Evolutionary conservation across 2,888 invertebrate species (phyloP).

Genomic region (Margaritifera margaritifera): DNA sequence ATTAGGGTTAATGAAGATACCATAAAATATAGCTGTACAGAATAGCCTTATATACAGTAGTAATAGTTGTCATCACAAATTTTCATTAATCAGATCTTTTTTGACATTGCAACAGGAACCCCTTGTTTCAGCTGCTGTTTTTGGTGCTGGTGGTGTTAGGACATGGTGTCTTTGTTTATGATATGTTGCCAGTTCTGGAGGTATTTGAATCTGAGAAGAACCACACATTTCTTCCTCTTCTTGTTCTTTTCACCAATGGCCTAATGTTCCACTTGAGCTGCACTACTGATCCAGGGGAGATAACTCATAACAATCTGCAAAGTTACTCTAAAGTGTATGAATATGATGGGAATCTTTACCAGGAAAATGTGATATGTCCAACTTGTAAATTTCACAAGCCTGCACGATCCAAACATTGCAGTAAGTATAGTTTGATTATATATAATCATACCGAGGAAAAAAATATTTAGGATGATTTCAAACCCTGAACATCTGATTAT

Average conservation of each 20-base stretch:
- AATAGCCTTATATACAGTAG: not conserved
- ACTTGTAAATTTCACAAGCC: slow-evolving; percentile 65
- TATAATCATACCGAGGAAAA: too few relatives aligned
- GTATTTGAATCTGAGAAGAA: slow-evolving; percentile 55
- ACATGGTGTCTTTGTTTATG: slow-evolving; percentile 58
- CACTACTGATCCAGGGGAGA: slow-evolving; percentile 62
- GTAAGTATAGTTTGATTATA: slow-evolving; percentile 50
- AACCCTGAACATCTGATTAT: too few relatives aligned
- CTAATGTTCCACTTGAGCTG: slow-evolving; percentile 60
- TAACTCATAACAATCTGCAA: slow-evolving; percentile 49
- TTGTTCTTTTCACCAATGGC: slow-evolving; percentile 53
- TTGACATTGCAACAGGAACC: slow-evolving; percentile 55
- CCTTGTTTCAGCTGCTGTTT: slow-evolving; percentile 64
- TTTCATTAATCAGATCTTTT: slow-evolving; percentile 1
- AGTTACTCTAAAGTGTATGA: slow-evolving; percentile 47
- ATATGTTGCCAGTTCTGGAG: slow-evolving; percentile 62
- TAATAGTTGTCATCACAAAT: not conserved
- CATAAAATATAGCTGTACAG: too few relatives aligned
- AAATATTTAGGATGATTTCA: too few relatives aligned
- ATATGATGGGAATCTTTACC: slow-evolving; percentile 60
- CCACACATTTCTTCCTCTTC: slow-evolving; percentile 59
- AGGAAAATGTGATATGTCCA: slow-evolving; percentile 44
- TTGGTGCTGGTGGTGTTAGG: slow-evolving; percentile 52
- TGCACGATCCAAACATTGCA: slow-evolving; percentile 70
- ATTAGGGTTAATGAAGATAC: not conserved